Evolutionary conservation across 2,888 invertebrate genomes (phyloP), one percentile per base, ranked within the genome.

Genomic region (Sepioteuthis lessoniana): DNA sequence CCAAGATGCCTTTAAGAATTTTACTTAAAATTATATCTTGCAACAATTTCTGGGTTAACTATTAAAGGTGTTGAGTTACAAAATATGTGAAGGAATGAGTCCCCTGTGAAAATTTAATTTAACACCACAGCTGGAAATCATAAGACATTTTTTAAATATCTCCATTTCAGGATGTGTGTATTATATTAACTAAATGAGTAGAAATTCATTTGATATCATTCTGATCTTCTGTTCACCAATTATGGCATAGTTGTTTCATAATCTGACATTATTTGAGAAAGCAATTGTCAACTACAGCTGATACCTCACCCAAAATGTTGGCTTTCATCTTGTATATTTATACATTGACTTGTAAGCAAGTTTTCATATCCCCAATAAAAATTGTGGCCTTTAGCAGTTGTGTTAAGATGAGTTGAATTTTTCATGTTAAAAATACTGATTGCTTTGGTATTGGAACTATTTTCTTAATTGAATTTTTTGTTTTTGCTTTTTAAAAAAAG

Each of bases 1-100:
- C n/a, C 35, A n/a, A 76, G 76, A 76, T 76, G n/a, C 35, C n/a
- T 76, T 76, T n/a, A 76, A 76, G n/a, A 76, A 76, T 76, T 76
- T 76, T 76, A 76, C 76, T 76, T 76, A n/a, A 76, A 76, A n/a
- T 76, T 76, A n/a, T 76, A 76, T 76, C 76, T 35, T 76, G n/a
- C 76, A 76, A 76, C 16, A 76, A 76, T 76, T 76, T 76, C 76
- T 76, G 76, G 76, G 76, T 76, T 76, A 76, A 76, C 76, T 76
- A 76, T 76, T 76, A 76, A 76, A 76, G n/a, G 76, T 76, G 76
- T 76, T 35, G 76, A 35, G 13, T 76, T 76, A n/a, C 76, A 76
- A 76, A 76, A 76, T 76, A 35, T 76, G 76, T n/a, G 76, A 76
- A 76, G 76, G 76, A 76, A 76, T 76, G 76, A 76, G 76, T 76